Conservation (phyloP, 2,797 vertebrate genomes). For the Ceryle rudis region DNA sequence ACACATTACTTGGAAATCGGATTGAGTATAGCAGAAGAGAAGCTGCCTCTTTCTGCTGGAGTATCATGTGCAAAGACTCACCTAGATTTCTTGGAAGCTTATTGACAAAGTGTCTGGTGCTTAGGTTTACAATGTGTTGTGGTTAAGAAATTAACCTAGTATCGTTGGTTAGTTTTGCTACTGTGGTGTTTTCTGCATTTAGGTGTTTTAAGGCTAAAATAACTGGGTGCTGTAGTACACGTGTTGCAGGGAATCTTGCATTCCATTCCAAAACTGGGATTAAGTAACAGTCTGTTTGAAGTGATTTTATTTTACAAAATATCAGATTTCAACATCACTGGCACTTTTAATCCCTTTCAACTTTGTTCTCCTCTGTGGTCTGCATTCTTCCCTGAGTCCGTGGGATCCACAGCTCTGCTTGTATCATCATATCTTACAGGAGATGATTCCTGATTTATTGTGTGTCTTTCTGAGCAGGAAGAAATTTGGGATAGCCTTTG, state of each 20-base stretch:
- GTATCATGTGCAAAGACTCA: neutral
- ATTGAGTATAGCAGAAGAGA: neutral
- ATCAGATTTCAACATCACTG: slow-evolving; percentile 49
- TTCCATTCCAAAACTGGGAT: slow-evolving; percentile 33
- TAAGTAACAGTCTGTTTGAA: slow-evolving; percentile 45
- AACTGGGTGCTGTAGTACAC: neutral
- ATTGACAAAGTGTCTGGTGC: neutral
- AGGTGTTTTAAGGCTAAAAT: neutral
- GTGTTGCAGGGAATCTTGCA: neutral
- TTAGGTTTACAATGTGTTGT: neutral
- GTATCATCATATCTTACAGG: neutral
- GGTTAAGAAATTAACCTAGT: neutral
- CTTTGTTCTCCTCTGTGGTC: slow-evolving; percentile 38
- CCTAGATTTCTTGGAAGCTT: neutral
- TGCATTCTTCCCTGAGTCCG: slow-evolving; percentile 2
- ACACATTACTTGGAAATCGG: neutral
- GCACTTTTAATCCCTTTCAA: slow-evolving; percentile 31
- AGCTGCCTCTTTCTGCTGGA: neutral
- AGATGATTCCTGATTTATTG: neutral
- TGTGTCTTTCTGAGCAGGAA: neutral
- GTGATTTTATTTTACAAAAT: slow-evolving; percentile 38
- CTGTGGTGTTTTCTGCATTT: neutral
- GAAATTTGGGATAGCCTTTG: neutral
- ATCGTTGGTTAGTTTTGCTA: neutral
- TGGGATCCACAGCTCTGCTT: neutral